Conservation (phyloP, 2,113 vertebrate genomes). For the Larimichthys crocea region DNA sequence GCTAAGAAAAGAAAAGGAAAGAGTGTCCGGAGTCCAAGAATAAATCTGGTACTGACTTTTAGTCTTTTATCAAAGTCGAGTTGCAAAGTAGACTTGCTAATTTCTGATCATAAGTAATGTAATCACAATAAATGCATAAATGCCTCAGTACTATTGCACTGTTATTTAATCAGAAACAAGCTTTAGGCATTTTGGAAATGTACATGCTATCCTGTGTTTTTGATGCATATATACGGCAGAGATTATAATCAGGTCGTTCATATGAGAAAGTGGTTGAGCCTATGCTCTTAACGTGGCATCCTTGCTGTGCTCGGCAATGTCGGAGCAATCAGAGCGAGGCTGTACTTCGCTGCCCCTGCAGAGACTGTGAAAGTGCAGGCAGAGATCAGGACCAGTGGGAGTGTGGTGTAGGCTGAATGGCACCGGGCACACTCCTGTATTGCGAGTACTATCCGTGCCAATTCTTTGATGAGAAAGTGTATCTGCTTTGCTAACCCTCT, state of each 20-base stretch:
- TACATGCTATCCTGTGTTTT: not conserved
- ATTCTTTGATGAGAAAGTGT: slow-evolving; percentile 43
- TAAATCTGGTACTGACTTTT: no score
- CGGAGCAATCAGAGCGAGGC: slow-evolving; percentile 61
- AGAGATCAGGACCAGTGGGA: slow-evolving; percentile 21
- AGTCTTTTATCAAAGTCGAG: no score
- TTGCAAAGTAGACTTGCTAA: no score
- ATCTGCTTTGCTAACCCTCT: slow-evolving; percentile 37
- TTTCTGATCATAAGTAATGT: no score
- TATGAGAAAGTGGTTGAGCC: slow-evolving; percentile 15
- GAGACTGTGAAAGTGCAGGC: slow-evolving; percentile 15
- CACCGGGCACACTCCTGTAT: slow-evolving; percentile 1
- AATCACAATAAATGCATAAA: no score
- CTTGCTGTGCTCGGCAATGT: slow-evolving; percentile 35
- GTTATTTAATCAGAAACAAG: not conserved
- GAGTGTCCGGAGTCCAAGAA: no score
- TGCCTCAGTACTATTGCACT: no score
- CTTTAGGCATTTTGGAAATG: slow-evolving; percentile 2
- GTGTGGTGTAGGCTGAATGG: slow-evolving; percentile 10
- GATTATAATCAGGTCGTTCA: slow-evolving; percentile 39
- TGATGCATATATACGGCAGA: not conserved
- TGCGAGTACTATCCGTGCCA: slow-evolving; percentile 14
- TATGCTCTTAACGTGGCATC: not conserved
- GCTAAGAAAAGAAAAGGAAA: no score
- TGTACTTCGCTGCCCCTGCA: slow-evolving; percentile 36